phyloP scores from a whole-genome alignment of 2,113 vertebrate genomes.

The Baryphthengus martii region DNA sequence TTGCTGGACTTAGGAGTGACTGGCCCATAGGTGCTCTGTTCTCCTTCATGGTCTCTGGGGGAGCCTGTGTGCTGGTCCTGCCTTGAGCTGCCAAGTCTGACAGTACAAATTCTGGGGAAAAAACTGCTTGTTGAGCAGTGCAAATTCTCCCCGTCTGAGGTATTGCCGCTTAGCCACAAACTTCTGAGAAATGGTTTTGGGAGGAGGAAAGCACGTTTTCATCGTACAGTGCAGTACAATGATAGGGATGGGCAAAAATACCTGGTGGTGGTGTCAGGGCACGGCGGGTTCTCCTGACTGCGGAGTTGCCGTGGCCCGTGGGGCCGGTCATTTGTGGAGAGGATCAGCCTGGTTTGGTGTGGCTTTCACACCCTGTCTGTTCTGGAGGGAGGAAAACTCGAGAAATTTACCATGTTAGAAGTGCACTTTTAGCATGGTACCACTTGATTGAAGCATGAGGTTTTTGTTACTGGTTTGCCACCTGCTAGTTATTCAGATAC shows the following conservation, averaged over 20 bases:
- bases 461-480: background rate
- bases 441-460: background rate
- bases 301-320: background rate
- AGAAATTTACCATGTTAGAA: background rate
- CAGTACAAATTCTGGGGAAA: background rate
- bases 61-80: rapidly evolving
- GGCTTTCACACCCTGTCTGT: rapidly evolving
- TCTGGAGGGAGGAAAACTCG: background rate
- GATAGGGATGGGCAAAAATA: rapidly evolving
- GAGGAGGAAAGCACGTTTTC: background rate
- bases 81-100: background rate
- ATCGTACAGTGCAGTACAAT: background rate
- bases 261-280: background rate
- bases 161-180: background rate
- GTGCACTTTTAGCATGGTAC: rapidly evolving
- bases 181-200: background rate
- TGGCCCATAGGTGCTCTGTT: background rate
- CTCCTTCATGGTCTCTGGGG: background rate
- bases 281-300: rapidly evolving
- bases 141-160: background rate
- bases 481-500: background rate
- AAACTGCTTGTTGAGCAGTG: background rate
- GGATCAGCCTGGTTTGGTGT: rapidly evolving
- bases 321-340: rapidly evolving
- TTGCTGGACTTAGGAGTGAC: background rate